Conservation (phyloP, 2,888 invertebrate genomes). For the Neoitamus cyanurus region DNA sequence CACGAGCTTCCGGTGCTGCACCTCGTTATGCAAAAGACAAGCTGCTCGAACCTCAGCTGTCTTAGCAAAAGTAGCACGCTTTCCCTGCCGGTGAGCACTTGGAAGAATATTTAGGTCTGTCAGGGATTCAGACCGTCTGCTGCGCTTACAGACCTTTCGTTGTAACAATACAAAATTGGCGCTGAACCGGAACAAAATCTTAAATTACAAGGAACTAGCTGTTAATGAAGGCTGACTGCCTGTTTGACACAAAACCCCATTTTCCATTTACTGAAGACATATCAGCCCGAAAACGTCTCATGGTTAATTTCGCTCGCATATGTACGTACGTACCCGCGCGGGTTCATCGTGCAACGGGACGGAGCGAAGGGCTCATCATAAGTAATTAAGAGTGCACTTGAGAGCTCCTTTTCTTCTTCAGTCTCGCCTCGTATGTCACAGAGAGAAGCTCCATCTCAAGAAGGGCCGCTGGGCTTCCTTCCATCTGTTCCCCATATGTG, state of each 20-base stretch:
- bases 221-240: neutral
- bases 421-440: neutral
- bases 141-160: neutral
- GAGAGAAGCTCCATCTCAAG: neutral
- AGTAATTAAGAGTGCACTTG: conserved; percentile 9
- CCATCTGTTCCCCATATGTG: neutral
- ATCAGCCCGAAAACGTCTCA: neutral
- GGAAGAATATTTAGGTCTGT: neutral
- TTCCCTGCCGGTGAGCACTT: neutral
- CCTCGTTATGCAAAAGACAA: neutral
- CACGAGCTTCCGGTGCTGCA: neutral
- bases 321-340: too few relatives aligned
- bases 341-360: neutral
- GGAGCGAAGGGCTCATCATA: neutral
- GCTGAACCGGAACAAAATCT: neutral
- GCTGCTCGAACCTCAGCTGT: neutral
- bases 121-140: neutral
- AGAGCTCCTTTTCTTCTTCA: neutral
- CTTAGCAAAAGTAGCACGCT: neutral
- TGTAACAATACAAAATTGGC: neutral
- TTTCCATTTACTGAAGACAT: neutral
- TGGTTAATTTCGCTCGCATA: neutral
- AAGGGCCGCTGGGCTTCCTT: neutral
- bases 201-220: neutral
- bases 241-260: neutral